phyloP scores from a whole-genome alignment of 2,888 invertebrate species.

The Stegana nigrithorax region DNA sequence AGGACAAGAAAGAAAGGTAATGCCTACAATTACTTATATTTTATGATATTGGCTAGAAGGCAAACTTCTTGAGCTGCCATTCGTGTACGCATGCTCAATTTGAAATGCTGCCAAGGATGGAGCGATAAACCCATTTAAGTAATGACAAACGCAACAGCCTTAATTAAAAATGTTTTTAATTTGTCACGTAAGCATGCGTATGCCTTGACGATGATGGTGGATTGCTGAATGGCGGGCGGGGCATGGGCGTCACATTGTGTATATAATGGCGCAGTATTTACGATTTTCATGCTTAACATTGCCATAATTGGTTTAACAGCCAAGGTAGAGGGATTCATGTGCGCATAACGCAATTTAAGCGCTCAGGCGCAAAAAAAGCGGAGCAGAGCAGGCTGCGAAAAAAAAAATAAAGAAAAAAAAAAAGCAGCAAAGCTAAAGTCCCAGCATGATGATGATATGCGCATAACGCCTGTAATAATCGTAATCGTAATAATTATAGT shows the following conservation, averaged over 20 bases:
- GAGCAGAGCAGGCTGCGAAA: no score
- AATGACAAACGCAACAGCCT: not conserved
- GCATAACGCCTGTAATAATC: slow-evolving; percentile 3
- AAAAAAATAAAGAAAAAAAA: not conserved
- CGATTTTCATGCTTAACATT: not conserved
- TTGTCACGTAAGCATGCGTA: not conserved
- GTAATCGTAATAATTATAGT: slow-evolving; percentile 17
- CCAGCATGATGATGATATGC: not conserved
- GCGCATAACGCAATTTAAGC: no score
- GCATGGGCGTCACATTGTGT: no score
- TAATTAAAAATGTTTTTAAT: slow-evolving; percentile 14
- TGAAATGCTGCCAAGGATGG: not conserved
- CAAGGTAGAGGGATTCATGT: no score
- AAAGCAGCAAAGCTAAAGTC: not conserved
- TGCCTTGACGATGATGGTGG: not conserved
- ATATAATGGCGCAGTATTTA: not conserved
- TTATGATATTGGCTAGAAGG: no score
- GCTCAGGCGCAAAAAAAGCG: no score
- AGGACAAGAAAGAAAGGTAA: no score
- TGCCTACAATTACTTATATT: no score
- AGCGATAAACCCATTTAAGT: slow-evolving; percentile 9
- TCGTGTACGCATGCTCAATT: not conserved
- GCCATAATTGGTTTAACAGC: slow-evolving; percentile 2
- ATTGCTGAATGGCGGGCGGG: no score
- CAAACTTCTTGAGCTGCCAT: no score